phyloP scores from a whole-genome alignment of 2,888 invertebrate genomes.

The Epinotia demarniana region DNA sequence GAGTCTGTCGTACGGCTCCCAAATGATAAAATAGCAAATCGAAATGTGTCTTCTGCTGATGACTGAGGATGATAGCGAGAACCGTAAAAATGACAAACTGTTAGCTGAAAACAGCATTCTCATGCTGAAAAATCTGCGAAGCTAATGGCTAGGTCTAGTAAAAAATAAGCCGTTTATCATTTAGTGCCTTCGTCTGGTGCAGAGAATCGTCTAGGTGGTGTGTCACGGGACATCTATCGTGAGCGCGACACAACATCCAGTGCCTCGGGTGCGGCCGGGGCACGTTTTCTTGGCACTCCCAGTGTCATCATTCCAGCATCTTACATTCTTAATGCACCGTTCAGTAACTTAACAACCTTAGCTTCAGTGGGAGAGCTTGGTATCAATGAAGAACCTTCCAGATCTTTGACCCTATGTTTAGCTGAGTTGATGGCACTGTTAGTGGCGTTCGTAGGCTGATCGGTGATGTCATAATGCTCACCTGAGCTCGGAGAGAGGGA shows the following conservation, averaged over 20 bases:
- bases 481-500: slow-evolving; percentile 97
- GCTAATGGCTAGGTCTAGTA: slow-evolving; percentile 63
- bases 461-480: slow-evolving; percentile 69
- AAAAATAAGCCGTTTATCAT: slow-evolving; percentile 80
- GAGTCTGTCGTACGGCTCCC: slow-evolving; percentile 75
- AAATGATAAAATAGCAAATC: slow-evolving; percentile 81
- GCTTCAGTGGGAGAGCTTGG: background rate
- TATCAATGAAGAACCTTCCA: background rate
- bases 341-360: background rate
- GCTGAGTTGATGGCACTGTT: slow-evolving; percentile 20
- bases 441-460: slow-evolving; percentile 6
- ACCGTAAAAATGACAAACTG: slow-evolving; percentile 53
- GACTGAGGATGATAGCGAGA: slow-evolving; percentile 60
- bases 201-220: slow-evolving; percentile 70
- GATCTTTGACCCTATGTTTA: background rate
- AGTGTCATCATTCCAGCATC: slow-evolving; percentile 17
- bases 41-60: slow-evolving; percentile 59
- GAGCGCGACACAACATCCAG: slow-evolving; percentile 49
- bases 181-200: slow-evolving; percentile 81
- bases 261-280: slow-evolving; percentile 14
- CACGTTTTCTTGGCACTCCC: slow-evolving; percentile 3
- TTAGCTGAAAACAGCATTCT: slow-evolving; percentile 65
- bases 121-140: slow-evolving; percentile 71
- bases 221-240: slow-evolving; percentile 59
- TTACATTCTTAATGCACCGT: background rate